Percentiles rank a stretch among this genome's conserved stretches.
Evolutionary conservation across 2,113 vertebrate species (phyloP).

Genomic region (Chloroceryle aenea): DNA sequence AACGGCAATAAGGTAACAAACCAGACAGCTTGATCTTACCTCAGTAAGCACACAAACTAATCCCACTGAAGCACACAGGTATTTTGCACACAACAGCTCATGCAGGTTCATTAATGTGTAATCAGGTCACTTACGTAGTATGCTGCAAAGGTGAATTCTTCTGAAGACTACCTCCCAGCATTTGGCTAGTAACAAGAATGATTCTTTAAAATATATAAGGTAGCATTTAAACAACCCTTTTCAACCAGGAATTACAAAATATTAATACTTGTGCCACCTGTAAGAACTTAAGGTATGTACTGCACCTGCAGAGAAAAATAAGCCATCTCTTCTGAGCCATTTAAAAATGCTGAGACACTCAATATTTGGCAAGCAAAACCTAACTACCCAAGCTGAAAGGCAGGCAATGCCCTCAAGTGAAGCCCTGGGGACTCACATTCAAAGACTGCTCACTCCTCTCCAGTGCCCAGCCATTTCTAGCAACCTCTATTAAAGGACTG

Average conservation of each 20-base stretch:
- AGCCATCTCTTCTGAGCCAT: neutral
- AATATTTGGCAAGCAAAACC: neutral
- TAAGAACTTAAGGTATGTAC: too few species aligned
- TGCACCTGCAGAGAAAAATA: neutral
- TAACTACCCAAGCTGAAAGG: neutral
- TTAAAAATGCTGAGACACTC: neutral
- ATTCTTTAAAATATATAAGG: neutral
- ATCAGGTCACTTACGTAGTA: neutral
- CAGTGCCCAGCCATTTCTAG: neutral
- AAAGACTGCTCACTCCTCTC: neutral
- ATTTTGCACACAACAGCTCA: neutral
- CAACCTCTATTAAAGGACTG: neutral
- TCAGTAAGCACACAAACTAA: neutral
- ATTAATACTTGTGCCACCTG: too few species aligned
- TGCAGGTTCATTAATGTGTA: neutral
- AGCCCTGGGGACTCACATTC: neutral
- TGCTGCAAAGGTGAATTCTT: neutral
- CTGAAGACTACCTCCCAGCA: neutral
- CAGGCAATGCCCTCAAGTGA: neutral
- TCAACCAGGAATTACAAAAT: neutral
- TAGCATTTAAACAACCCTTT: neutral
- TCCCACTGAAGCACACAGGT: rapidly evolving
- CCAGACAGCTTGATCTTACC: neutral
- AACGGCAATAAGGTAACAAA: neutral
- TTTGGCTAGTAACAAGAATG: neutral